phyloP scores from a whole-genome alignment of 2,113 vertebrate species.

The Benitochromis conjunctus region DNA sequence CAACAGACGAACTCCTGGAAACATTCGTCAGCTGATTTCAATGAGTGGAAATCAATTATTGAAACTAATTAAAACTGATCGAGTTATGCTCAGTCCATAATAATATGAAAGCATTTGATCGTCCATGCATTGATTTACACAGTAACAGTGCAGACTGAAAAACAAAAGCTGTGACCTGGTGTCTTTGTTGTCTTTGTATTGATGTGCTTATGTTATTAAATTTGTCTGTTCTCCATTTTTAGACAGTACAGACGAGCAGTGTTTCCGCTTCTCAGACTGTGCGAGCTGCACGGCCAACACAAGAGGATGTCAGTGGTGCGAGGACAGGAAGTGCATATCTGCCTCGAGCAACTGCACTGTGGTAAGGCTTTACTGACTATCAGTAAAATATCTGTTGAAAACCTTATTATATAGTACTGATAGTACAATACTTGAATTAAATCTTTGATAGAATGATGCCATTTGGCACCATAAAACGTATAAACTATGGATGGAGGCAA shows the following conservation, averaged over 20 bases:
- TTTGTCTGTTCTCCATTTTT: neutral
- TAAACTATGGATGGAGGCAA: neutral
- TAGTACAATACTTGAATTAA: rapidly evolving
- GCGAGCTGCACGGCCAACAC: constrained; percentile 92
- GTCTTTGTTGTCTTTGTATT: rapidly evolving
- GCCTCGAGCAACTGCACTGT: constrained; percentile 86
- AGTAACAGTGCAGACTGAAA: neutral
- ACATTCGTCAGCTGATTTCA: neutral
- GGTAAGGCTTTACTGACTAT: constrained; percentile 73
- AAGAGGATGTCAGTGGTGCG: constrained; percentile 93
- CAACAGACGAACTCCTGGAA: neutral
- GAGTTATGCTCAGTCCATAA: neutral
- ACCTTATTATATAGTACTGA: rapidly evolving
- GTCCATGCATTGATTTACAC: neutral
- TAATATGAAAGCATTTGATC: rapidly evolving
- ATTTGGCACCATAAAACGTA: neutral
- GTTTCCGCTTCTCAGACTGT: constrained; percentile 87
- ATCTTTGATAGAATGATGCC: neutral
- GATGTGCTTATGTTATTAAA: rapidly evolving
- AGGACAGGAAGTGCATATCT: constrained; percentile 93
- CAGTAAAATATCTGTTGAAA: neutral
- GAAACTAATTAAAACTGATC: neutral
- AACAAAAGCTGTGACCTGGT: rapidly evolving
- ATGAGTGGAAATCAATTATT: rapidly evolving
- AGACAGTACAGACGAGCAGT: constrained; percentile 86